Conservation (phyloP, 2,113 vertebrate genomes). For the Cynoglossus semilaevis region DNA sequence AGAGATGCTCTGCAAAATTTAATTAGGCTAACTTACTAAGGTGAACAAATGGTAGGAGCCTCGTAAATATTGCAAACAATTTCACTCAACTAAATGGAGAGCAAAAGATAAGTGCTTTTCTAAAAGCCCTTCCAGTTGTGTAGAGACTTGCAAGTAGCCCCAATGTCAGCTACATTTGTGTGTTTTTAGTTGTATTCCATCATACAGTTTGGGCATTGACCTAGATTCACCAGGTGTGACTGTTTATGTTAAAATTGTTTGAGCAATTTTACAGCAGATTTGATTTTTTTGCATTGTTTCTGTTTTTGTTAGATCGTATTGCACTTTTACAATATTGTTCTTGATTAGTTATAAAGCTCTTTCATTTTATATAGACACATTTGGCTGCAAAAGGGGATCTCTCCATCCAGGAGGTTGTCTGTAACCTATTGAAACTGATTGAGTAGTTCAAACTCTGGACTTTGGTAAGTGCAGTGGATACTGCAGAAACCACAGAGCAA, state of each 20-base stretch:
- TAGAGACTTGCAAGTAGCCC: constrained; percentile 11
- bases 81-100: constrained; percentile 14
- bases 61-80: constrained; percentile 63
- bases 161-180: constrained; percentile 4
- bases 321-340: no score
- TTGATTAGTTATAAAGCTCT: no score
- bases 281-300: neutral
- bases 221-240: neutral
- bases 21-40: constrained; percentile 11
- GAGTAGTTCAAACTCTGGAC: constrained; percentile 34
- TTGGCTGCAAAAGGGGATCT: constrained; percentile 9
- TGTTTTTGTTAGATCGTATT: no score
- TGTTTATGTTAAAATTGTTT: neutral
- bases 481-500: constrained; percentile 46
- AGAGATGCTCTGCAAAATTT: neutral
- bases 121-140: constrained; percentile 27
- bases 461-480: constrained; percentile 27
- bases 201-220: neutral
- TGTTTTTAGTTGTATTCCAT: constrained; percentile 3
- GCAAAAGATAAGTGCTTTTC: constrained; percentile 18
- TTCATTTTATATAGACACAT: neutral
- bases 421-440: constrained; percentile 23
- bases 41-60: constrained; percentile 14
- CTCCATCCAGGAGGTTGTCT: constrained; percentile 22
- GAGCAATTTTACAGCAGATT: no score